phyloP scores from a whole-genome alignment of 2,888 invertebrate species.

The Dryobota labecula region DNA sequence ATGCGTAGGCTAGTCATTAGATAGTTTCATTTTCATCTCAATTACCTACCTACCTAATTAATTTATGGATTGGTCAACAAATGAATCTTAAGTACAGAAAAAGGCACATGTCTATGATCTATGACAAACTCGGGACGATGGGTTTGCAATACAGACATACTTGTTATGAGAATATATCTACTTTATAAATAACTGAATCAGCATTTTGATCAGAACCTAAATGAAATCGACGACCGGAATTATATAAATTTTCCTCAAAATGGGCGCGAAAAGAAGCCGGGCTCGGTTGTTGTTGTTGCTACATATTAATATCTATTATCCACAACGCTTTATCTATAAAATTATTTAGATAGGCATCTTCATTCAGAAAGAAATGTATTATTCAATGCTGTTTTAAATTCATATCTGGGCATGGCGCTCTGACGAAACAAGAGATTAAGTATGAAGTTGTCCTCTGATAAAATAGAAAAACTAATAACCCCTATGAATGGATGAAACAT shows the following conservation, averaged over 20 bases:
- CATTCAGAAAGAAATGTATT: constrained; percentile 22
- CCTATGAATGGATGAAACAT: constrained; percentile 6
- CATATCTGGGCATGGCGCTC: constrained; percentile 27
- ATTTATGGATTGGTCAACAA: neutral
- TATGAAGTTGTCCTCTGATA: constrained; percentile 32
- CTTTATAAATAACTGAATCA: neutral
- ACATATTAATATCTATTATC: neutral
- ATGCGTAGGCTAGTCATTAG: neutral
- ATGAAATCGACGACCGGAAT: neutral
- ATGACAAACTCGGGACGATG: neutral
- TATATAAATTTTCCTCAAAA: neutral
- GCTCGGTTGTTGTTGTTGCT: neutral
- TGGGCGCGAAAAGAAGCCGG: neutral
- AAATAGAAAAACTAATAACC: constrained; percentile 12
- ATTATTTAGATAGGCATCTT: constrained; percentile 26
- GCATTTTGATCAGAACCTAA: neutral
- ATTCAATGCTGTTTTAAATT: constrained; percentile 32
- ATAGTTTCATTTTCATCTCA: neutral
- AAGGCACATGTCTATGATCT: neutral
- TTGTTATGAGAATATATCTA: neutral
- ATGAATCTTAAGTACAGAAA: neutral
- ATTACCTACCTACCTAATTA: neutral
- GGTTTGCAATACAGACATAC: neutral
- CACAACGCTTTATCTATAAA: constrained; percentile 22
- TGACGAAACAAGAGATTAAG: constrained; percentile 29